These are phyloP conservation scores for Rhopalosiphum maidis DNA, from an alignment of 1,140 invertebrate genomes.

Conservation along the genomic window DNA sequence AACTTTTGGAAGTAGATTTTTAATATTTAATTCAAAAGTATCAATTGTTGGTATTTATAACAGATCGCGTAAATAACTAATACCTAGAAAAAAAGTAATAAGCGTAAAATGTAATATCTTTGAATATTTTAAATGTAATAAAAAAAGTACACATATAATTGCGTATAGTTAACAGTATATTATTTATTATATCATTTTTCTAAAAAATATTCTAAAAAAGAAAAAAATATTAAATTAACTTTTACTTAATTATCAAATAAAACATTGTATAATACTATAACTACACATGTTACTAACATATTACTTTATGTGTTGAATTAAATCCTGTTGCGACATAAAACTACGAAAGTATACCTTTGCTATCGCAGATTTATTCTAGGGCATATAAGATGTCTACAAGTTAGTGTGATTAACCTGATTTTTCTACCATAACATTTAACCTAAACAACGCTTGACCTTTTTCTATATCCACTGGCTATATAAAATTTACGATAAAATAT, in stretches of 20 bases:
- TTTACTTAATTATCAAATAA: neutral
- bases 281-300: neutral
- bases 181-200: neutral
- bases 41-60: neutral
- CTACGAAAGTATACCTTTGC: neutral
- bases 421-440: slow-evolving; percentile 54
- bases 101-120: neutral
- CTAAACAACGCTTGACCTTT: slow-evolving; percentile 52
- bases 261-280: neutral
- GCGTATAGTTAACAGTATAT: neutral
- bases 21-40: neutral
- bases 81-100: neutral
- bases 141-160: neutral
- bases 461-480: slow-evolving; percentile 15
- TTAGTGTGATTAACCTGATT: slow-evolving; percentile 54
- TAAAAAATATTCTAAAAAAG: neutral
- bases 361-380: neutral
- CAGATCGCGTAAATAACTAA: neutral
- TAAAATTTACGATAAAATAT: neutral
- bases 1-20: neutral
- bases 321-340: neutral
- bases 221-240: neutral
- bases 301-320: neutral
- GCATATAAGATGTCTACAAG: neutral
- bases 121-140: neutral